Conservation (phyloP, 1,140 invertebrate species). For the Camponotus floridanus region DNA sequence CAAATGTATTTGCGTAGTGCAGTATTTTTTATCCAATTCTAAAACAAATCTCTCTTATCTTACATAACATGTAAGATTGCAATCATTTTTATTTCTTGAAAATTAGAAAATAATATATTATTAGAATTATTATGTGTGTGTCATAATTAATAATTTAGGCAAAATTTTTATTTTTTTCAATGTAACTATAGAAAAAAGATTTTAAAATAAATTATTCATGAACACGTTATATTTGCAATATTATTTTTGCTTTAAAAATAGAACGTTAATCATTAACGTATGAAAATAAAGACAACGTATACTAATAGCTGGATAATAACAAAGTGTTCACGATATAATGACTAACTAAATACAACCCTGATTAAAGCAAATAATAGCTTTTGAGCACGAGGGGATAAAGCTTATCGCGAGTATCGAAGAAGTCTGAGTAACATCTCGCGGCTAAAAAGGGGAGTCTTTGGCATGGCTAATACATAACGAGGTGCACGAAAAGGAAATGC, state of each 20-base stretch:
- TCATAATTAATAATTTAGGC: too few species aligned
- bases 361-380: background rate
- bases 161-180: too few species aligned
- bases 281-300: background rate
- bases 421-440: background rate
- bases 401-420: background rate
- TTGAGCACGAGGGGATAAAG: background rate
- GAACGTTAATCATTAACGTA: background rate
- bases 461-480: background rate
- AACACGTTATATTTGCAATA: background rate
- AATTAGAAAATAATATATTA: background rate
- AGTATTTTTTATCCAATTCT: background rate
- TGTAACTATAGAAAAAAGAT: too few species aligned
- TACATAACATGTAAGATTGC: background rate
- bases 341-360: background rate
- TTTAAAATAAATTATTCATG: too few species aligned
- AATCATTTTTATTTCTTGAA: background rate
- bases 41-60: background rate
- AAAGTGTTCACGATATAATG: background rate
- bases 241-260: background rate
- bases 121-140: too few species aligned
- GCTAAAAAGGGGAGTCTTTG: conserved; percentile 54
- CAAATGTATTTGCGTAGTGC: background rate
- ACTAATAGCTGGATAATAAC: background rate
- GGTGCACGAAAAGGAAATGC: conserved; percentile 16